These are phyloP conservation scores for Erythrolamprus reginae DNA, from an alignment of 2,113 vertebrate species.

Conservation along the genomic window DNA sequence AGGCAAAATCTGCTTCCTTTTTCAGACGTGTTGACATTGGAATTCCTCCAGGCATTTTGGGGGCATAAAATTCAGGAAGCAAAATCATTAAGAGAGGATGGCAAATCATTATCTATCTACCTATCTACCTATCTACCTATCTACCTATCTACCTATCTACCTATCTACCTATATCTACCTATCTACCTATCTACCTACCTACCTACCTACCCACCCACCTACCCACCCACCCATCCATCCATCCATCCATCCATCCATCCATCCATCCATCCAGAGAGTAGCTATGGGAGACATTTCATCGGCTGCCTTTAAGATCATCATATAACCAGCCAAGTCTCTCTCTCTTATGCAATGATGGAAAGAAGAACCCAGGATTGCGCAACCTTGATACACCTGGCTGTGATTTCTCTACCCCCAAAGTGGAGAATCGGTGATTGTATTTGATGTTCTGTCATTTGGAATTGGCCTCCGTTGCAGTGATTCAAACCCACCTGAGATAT, in stretches of 20 bases:
- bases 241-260: no score
- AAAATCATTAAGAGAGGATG: rapidly evolving
- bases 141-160: no score
- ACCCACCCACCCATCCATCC: no score
- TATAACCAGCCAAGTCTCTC: not conserved
- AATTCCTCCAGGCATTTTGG: not conserved
- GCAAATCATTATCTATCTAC: no score
- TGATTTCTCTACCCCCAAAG: not conserved
- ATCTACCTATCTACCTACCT: no score
- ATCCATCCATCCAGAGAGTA: no score
- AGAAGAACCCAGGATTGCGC: not conserved
- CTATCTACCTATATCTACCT: no score
- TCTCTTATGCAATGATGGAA: not conserved
- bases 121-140: no score
- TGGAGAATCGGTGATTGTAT: not conserved
- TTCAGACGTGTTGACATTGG: not conserved
- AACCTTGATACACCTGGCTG: not conserved
- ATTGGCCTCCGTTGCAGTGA: not conserved
- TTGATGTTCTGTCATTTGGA: not conserved
- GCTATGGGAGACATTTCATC: not conserved
- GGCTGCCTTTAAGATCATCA: not conserved
- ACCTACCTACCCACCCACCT: no score
- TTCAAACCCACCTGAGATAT: not conserved
- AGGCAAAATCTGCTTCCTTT: not conserved
- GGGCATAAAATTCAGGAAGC: not conserved